phyloP scores from a whole-genome alignment of 1,140 invertebrate species.

The Lethrus apterus region DNA sequence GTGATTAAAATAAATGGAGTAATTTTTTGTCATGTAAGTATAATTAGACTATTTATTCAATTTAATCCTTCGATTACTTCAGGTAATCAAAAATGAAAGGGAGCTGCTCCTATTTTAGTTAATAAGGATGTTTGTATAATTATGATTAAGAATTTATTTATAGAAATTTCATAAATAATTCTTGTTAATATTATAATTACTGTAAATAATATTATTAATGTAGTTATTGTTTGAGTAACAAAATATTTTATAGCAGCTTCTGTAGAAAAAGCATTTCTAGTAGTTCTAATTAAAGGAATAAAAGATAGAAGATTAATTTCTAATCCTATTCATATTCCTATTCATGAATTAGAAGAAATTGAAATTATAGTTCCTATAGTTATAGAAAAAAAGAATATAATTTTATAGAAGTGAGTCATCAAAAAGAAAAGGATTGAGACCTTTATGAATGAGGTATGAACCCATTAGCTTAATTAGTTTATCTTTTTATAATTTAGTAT shows the following conservation, averaged over 20 bases:
- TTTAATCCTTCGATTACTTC: slow-evolving; percentile 42
- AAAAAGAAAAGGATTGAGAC: slow-evolving; percentile 43
- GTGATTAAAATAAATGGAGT: slow-evolving; percentile 32
- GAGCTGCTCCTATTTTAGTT: slow-evolving; percentile 43
- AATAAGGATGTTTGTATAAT: slow-evolving; percentile 36
- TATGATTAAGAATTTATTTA: slow-evolving; percentile 26
- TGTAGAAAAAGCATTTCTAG: slow-evolving; percentile 40
- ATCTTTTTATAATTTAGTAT: slow-evolving; percentile 48
- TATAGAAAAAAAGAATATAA: slow-evolving; percentile 43
- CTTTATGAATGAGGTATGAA: slow-evolving; percentile 45
- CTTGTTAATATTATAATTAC: slow-evolving; percentile 40
- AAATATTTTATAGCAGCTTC: slow-evolving; percentile 48
- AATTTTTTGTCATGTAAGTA: slow-evolving; percentile 50
- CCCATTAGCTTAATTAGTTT: slow-evolving; percentile 46
- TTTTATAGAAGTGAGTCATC: slow-evolving; percentile 43
- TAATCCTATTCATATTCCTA: slow-evolving; percentile 47
- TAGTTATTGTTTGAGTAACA: slow-evolving; percentile 44
- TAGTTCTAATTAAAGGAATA: slow-evolving; percentile 43
- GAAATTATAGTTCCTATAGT: slow-evolving; percentile 44
- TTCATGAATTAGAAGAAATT: slow-evolving; percentile 44
- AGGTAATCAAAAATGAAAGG: slow-evolving; percentile 46
- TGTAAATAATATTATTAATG: slow-evolving; percentile 42
- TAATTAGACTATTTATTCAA: slow-evolving; percentile 42
- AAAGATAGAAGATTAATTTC: slow-evolving; percentile 49
- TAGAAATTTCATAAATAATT: slow-evolving; percentile 28